Conservation (phyloP, 2,888 invertebrate species). For the Drosophila glabriapex region DNA sequence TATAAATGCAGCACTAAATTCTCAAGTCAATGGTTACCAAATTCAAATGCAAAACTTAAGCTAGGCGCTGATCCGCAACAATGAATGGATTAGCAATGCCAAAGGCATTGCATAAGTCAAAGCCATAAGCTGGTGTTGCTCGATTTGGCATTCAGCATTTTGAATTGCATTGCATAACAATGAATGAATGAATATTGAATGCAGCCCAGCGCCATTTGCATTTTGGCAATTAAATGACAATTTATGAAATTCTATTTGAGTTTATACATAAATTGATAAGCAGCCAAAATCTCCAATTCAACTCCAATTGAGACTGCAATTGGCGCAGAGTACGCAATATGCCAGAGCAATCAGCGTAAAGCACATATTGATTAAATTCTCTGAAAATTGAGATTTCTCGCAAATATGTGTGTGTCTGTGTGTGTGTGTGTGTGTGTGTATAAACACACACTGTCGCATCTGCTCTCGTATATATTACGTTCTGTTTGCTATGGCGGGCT, state of each 20-base stretch:
- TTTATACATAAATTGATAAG: slow-evolving; percentile 75
- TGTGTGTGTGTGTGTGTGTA: background rate
- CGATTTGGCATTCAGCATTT: background rate
- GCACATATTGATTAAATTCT: slow-evolving; percentile 71
- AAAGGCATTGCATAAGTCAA: slow-evolving; percentile 22
- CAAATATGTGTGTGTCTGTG: slow-evolving; percentile 1
- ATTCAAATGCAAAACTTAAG: slow-evolving; percentile 19
- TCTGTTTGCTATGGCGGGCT: slow-evolving; percentile 44
- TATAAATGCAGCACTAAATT: slow-evolving; percentile 3
- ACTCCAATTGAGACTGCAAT: slow-evolving; percentile 17
- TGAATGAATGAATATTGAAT: slow-evolving; percentile 49
- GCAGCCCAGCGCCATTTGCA: slow-evolving; percentile 51
- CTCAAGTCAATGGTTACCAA: background rate
- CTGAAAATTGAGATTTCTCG: slow-evolving; percentile 69
- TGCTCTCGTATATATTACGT: slow-evolving; percentile 13
- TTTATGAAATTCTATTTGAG: slow-evolving; percentile 78
- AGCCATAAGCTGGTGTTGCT: slow-evolving; percentile 25
- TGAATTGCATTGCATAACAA: slow-evolving; percentile 15
- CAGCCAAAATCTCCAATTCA: slow-evolving; percentile 40
- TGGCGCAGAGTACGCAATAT: slow-evolving; percentile 25
- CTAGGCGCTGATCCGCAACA: slow-evolving; percentile 6
- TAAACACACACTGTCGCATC: slow-evolving; percentile 3
- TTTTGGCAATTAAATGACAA: slow-evolving; percentile 79
- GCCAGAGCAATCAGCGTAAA: slow-evolving; percentile 39
- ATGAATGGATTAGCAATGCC: slow-evolving; percentile 24